phyloP scores from a whole-genome alignment of 1,140 invertebrate genomes.

The Anoplophora glabripennis region DNA sequence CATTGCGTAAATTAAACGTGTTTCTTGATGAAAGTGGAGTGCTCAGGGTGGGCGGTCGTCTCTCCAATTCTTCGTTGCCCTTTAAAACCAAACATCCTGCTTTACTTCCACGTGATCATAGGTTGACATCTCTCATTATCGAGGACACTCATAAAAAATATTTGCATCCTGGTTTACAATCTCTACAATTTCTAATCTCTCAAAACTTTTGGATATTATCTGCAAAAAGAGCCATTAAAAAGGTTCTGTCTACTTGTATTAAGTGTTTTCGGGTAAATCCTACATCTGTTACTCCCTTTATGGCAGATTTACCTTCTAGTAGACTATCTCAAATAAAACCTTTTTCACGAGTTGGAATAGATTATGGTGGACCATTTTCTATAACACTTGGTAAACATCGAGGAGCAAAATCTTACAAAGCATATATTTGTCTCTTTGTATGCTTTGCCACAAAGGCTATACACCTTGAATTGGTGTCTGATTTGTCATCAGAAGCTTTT shows the following conservation, averaged over 20 bases:
- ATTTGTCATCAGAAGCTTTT: no score
- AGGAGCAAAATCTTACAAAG: no score
- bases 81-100: conserved; percentile 15
- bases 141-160: conserved; percentile 4
- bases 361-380: conserved; percentile 16
- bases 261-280: conserved; percentile 8
- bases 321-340: conserved; percentile 4
- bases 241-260: background rate
- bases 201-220: conserved; percentile 19
- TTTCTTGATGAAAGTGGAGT: no score
- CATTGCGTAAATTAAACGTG: no score
- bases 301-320: conserved; percentile 11
- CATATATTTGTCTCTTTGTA: conserved; percentile 2
- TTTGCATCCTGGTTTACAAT: conserved; percentile 12
- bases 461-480: conserved; percentile 2
- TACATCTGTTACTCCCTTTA: background rate
- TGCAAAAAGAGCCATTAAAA: background rate
- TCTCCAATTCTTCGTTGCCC: conserved; percentile 23
- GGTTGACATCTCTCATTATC: conserved; percentile 9
- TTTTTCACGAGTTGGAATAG: conserved; percentile 9
- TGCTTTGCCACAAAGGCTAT: conserved; percentile 10
- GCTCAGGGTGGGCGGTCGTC: conserved; percentile 19
- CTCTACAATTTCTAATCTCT: conserved; percentile 8
- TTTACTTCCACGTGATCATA: conserved; percentile 4
- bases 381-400: conserved; percentile 9